These are phyloP conservation scores for Sinocyclocheilus rhinocerous DNA, from an alignment of 2,113 vertebrate species.

Conservation along the genomic window DNA sequence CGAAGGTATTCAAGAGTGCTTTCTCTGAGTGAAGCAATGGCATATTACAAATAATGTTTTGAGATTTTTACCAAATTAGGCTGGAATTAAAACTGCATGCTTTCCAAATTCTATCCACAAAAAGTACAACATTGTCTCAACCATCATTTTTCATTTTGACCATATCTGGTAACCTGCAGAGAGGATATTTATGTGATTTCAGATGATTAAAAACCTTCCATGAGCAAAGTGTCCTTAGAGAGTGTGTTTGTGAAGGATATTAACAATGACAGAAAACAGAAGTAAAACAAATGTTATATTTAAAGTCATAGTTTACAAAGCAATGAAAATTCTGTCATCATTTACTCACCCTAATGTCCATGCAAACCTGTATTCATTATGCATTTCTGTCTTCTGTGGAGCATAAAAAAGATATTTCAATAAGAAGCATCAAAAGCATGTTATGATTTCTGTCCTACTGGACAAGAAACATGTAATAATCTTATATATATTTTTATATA, in stretches of 20 bases:
- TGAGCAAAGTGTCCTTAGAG: background rate
- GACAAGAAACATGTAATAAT: background rate
- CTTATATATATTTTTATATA: background rate
- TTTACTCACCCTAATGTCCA: background rate
- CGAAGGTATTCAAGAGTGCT: background rate
- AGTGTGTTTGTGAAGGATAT: background rate
- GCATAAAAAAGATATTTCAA: background rate
- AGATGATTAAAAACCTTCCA: background rate
- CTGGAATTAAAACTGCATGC: background rate
- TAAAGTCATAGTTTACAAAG: background rate
- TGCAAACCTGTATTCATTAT: background rate
- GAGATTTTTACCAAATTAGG: conserved; percentile 9
- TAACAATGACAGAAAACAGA: background rate
- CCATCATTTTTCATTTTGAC: background rate
- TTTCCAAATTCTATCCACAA: background rate
- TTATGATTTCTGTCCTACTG: background rate
- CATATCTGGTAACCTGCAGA: background rate
- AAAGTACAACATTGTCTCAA: background rate
- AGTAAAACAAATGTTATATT: background rate
- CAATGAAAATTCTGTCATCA: background rate
- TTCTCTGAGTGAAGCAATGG: background rate
- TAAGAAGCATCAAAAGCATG: background rate
- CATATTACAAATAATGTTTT: background rate
- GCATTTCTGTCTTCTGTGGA: background rate
- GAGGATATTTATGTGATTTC: background rate